phyloP scores from a whole-genome alignment of 2,113 vertebrate genomes.

The Acanthochromis polyacanthus region DNA sequence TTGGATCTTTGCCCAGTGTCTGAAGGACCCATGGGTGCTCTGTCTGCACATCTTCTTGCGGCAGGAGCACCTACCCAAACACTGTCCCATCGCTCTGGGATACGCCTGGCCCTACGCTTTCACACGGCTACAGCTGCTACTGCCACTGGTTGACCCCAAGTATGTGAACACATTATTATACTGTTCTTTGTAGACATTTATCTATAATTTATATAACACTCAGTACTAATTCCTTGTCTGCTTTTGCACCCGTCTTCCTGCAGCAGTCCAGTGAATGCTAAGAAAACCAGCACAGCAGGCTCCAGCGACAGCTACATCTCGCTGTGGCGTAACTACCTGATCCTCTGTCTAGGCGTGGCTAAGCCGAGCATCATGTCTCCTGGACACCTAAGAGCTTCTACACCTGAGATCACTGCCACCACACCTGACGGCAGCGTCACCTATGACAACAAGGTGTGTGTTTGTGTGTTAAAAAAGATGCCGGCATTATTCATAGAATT shows the following conservation, averaged over 20 bases:
- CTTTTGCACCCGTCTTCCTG: slow-evolving; percentile 5
- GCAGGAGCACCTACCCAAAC: slow-evolving; percentile 97
- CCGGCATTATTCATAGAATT: not conserved
- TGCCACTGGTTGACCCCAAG: slow-evolving; percentile 98
- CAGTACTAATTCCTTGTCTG: not conserved
- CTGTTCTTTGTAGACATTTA: not conserved
- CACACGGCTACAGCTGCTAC: slow-evolving; percentile 94
- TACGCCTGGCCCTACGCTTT: slow-evolving; percentile 98
- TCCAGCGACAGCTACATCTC: slow-evolving; percentile 94
- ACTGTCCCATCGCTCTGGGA: slow-evolving; percentile 95
- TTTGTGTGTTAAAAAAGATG: not conserved
- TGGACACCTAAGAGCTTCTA: slow-evolving; percentile 95
- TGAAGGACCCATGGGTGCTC: slow-evolving; percentile 98
- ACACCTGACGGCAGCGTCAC: slow-evolving; percentile 96
- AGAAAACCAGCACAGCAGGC: slow-evolving; percentile 94
- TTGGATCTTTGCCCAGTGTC: slow-evolving; percentile 97
- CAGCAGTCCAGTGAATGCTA: slow-evolving; percentile 97
- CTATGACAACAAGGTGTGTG: slow-evolving; percentile 95
- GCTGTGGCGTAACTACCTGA: slow-evolving; percentile 98
- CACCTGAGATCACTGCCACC: slow-evolving; percentile 96
- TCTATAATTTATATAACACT: not conserved
- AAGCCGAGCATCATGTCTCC: slow-evolving; percentile 99
- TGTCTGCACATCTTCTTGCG: slow-evolving; percentile 98
- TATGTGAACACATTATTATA: slow-evolving; percentile 67
- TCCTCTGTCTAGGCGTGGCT: slow-evolving; percentile 96